Percentiles rank a stretch among this genome's conserved stretches.
Evolutionary conservation across 2,113 vertebrate genomes (phyloP).

Genomic region (Junco hyemalis): DNA sequence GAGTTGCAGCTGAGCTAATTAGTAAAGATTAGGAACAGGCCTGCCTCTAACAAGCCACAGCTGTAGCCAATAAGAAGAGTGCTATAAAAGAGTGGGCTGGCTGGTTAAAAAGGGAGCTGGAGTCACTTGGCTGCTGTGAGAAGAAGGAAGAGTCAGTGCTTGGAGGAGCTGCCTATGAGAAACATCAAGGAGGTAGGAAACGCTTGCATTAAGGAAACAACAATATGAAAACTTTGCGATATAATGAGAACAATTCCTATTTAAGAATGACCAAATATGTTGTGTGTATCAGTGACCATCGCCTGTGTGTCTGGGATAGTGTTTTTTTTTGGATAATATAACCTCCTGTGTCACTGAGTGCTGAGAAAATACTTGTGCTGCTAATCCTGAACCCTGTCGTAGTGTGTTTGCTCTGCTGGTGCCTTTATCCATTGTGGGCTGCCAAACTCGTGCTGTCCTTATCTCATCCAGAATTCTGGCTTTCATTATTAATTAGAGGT

Average conservation of each 20-base stretch:
- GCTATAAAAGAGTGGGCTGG: no score
- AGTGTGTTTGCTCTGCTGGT: not conserved
- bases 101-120: no score
- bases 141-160: no score
- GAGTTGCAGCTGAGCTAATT: no score
- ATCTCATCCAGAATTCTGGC: not conserved
- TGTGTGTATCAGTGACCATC: not conserved
- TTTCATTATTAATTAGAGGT: constrained; percentile 22
- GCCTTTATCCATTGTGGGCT: not conserved
- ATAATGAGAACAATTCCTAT: not conserved
- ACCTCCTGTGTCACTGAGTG: not conserved
- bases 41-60: no score
- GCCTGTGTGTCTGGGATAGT: not conserved
- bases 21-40: no score
- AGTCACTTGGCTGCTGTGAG: no score
- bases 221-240: no score
- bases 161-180: no score
- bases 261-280: not conserved
- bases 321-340: not conserved
- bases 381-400: not conserved
- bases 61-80: no score
- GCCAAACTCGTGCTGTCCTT: not conserved
- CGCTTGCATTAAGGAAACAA: no score
- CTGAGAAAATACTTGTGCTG: not conserved
- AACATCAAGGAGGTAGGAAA: no score